Percentiles rank a stretch among this genome's conserved stretches.
Evolutionary conservation across 1,140 invertebrate species (phyloP).

Genomic region (Sinonovacula constricta): DNA sequence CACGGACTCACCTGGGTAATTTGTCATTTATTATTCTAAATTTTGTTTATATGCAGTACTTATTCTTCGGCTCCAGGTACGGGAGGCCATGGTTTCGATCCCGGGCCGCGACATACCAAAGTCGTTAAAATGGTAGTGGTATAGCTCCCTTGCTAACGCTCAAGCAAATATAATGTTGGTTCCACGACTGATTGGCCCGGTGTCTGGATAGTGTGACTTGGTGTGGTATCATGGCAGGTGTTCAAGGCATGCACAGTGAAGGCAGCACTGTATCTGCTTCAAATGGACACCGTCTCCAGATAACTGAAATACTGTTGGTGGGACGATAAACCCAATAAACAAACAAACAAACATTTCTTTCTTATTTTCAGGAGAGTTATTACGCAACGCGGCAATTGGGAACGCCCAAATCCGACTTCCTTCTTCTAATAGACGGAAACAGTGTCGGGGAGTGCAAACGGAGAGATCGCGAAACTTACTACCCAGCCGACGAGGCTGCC

Average conservation of each 20-base stretch:
- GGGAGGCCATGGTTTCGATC: not conserved
- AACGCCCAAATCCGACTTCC: slow-evolving; percentile 6
- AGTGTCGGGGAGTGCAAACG: too few species aligned
- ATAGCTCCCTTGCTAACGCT: not conserved
- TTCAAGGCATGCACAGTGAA: too few species aligned
- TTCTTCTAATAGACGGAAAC: not conserved
- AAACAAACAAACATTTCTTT: not conserved
- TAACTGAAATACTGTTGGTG: too few species aligned
- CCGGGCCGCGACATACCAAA: not conserved
- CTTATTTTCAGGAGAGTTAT: slow-evolving; percentile 11
- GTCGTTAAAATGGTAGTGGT: not conserved
- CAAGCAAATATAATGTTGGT: not conserved
- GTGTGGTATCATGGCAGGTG: too few species aligned
- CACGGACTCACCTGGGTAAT: slow-evolving; percentile 33
- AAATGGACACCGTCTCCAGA: not conserved
- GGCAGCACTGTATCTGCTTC: not conserved
- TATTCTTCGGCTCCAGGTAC: not conserved
- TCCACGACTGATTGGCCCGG: too few species aligned
- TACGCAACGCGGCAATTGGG: not conserved
- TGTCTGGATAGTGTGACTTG: too few species aligned
- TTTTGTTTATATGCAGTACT: not conserved
- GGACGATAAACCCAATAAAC: too few species aligned
- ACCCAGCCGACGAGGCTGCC: slow-evolving; percentile 50
- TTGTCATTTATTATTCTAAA: too few species aligned
- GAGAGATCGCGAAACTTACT: too few species aligned